Conservation (phyloP, 2,797 vertebrate genomes). For the Cyclopterus lumpus region DNA sequence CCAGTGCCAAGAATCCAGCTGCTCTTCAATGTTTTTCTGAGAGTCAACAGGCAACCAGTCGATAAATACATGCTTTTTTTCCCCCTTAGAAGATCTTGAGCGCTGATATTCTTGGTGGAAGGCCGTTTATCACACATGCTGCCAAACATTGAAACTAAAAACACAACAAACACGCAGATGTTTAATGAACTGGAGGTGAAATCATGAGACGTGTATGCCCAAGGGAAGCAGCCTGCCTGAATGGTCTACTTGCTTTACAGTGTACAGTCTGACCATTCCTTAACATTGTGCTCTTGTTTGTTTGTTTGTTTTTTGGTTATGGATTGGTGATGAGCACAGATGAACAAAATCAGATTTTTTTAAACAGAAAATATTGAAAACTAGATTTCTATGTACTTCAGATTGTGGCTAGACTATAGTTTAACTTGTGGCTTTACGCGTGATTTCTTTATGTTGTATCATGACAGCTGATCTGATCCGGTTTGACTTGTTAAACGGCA, state of each 20-base stretch:
- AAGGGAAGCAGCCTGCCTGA: conserved; percentile 34
- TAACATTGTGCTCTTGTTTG: neutral
- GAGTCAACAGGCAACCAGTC: conserved; percentile 63
- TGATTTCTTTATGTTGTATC: neutral
- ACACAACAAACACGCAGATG: conserved; percentile 19
- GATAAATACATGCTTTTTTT: conserved; percentile 56
- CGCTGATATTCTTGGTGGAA: conserved; percentile 52
- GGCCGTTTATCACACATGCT: conserved; percentile 63
- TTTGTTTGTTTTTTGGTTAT: neutral
- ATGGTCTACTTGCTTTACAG: conserved; percentile 26
- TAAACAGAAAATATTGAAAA: conserved; percentile 1
- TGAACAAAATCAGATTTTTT: neutral
- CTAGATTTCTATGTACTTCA: neutral
- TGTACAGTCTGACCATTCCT: neutral
- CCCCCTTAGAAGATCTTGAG: conserved; percentile 36
- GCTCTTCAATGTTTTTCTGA: conserved; percentile 59
- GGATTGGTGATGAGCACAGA: neutral
- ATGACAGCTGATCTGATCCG: neutral
- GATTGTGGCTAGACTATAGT: neutral
- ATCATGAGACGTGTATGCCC: conserved; percentile 36
- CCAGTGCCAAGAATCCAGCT: conserved; percentile 46
- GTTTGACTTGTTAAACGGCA: neutral
- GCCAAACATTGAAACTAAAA: conserved; percentile 45
- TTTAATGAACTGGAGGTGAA: conserved; percentile 50
- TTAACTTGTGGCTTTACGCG: neutral